Conservation (phyloP, 2,888 invertebrate species). For the Hoplodrina ambigua region DNA sequence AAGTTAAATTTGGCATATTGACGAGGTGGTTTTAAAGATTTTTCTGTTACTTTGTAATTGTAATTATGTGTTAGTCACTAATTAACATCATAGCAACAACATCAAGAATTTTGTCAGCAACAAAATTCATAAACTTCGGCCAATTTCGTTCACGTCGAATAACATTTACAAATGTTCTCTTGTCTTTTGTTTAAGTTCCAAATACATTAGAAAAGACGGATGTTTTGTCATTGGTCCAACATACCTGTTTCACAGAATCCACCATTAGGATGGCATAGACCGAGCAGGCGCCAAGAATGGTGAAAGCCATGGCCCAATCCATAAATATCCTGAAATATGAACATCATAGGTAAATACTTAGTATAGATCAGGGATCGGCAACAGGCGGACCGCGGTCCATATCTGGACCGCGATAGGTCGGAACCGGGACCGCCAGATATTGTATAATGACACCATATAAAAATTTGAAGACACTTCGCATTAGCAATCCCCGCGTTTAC, state of each 20-base stretch:
- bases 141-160: constrained; percentile 3
- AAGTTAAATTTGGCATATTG: constrained; percentile 8
- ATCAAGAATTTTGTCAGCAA: constrained; percentile 4
- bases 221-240: constrained; percentile 70
- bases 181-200: constrained; percentile 10
- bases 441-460: too few relatives aligned
- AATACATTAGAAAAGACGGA: constrained; percentile 29
- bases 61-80: constrained; percentile 1
- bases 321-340: constrained; percentile 92
- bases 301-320: constrained; percentile 93
- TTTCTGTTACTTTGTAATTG: not conserved
- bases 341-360: constrained; percentile 14
- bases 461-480: too few relatives aligned
- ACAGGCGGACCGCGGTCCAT: too few relatives aligned
- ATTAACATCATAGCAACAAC: constrained; percentile 3
- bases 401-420: too few relatives aligned
- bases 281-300: constrained; percentile 93
- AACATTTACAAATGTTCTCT: constrained; percentile 16
- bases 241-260: constrained; percentile 92
- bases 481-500: too few relatives aligned
- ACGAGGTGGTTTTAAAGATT: constrained; percentile 9
- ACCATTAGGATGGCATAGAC: constrained; percentile 95
- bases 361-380: too few relatives aligned
- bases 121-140: not conserved
- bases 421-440: too few relatives aligned